Percentiles rank a stretch among this genome's conserved stretches.
phyloP scores from a whole-genome alignment of 2,797 vertebrate species.

The Toxotes lorentzi region DNA sequence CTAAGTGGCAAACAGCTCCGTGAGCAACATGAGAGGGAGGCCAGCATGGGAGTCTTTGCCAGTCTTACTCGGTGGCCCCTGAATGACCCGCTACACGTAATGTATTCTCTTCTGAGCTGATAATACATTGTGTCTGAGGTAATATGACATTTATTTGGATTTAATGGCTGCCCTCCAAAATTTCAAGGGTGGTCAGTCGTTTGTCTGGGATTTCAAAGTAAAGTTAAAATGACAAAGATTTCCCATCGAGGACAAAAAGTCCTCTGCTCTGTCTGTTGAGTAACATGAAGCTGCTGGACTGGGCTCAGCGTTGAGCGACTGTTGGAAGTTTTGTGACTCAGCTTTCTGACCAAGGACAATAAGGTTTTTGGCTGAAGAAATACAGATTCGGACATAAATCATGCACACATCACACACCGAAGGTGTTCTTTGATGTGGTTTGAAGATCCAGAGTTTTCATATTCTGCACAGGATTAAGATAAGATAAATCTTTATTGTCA shows the following conservation, averaged over 20 bases:
- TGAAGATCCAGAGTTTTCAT: neutral
- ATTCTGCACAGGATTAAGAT: no score
- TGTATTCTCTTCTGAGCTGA: neutral
- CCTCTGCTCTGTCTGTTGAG: neutral
- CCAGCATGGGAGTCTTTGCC: neutral
- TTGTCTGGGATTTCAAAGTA: neutral
- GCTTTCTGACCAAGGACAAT: neutral
- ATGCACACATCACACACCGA: neutral
- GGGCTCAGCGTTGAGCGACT: neutral
- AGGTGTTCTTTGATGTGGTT: neutral
- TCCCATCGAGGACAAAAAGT: no score
- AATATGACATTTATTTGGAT: conserved; percentile 1
- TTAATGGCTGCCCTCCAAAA: neutral
- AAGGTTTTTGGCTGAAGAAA: conserved; percentile 11
- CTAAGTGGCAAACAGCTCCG: conserved; percentile 1
- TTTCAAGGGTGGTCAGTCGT: neutral
- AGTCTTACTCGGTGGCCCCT: neutral
- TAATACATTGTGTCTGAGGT: neutral
- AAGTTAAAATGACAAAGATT: neutral
- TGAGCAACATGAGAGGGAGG: conserved; percentile 40
- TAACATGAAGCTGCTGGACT: conserved; percentile 3
- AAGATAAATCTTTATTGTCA: no score
- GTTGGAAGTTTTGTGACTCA: neutral
- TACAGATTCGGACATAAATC: neutral
- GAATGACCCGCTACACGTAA: neutral